These are phyloP conservation scores for Marisa cornuarietis DNA, from an alignment of 1,140 invertebrate species.

Conservation along the genomic window DNA sequence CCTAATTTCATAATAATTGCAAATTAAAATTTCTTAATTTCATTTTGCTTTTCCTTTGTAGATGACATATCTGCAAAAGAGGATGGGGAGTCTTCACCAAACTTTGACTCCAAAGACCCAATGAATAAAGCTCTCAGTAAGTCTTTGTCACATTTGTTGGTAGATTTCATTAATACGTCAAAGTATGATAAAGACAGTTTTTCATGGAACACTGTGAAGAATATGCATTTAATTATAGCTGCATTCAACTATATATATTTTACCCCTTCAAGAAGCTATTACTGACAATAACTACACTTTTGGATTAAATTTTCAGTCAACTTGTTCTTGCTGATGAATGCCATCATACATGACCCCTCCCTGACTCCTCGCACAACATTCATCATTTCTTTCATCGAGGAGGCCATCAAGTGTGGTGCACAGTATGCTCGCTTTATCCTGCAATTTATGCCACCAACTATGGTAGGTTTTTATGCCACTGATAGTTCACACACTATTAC, in stretches of 20 bases:
- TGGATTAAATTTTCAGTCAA: constrained; percentile 49
- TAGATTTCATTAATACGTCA: too few species aligned
- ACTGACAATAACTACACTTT: neutral
- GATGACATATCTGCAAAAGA: constrained; percentile 49
- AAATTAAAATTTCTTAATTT: too few species aligned
- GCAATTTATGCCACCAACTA: constrained; percentile 78
- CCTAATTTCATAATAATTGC: neutral
- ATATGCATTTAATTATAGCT: too few species aligned
- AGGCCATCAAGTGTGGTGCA: constrained; percentile 82
- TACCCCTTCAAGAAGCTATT: too few species aligned
- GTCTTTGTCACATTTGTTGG: constrained; percentile 1
- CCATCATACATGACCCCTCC: constrained; percentile 78
- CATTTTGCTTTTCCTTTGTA: constrained; percentile 22
- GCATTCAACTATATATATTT: too few species aligned
- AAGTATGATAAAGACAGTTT: too few species aligned
- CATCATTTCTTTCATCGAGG: constrained; percentile 83
- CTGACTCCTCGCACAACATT: constrained; percentile 87
- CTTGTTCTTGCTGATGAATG: constrained; percentile 78
- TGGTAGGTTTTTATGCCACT: constrained; percentile 40
- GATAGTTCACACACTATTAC: too few species aligned
- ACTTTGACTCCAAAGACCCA: constrained; percentile 57
- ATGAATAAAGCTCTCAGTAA: constrained; percentile 62
- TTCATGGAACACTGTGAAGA: too few species aligned
- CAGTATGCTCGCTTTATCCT: constrained; percentile 80
- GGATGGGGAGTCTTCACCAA: constrained; percentile 46